phyloP scores from a whole-genome alignment of 2,797 vertebrate genomes.

The Decapterus maruadsi region DNA sequence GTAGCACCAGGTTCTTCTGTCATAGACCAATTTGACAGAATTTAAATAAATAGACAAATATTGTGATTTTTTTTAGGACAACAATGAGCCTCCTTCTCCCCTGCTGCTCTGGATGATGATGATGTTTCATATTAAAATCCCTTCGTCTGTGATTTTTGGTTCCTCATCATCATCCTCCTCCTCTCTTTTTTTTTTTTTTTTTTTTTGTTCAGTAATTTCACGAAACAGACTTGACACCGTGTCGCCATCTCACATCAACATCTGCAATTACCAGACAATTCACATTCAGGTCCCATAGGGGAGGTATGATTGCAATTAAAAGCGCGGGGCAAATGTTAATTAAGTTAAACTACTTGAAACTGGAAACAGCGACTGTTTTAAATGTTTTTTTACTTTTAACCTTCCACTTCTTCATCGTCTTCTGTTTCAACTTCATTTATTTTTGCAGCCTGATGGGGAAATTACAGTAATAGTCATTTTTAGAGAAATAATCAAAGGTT shows the following conservation, averaged over 20 bases:
- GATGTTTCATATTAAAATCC: slow-evolving; percentile 17
- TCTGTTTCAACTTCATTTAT: slow-evolving; percentile 31
- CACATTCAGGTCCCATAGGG: slow-evolving; percentile 92
- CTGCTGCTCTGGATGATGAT: no score
- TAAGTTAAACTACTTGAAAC: slow-evolving; percentile 97
- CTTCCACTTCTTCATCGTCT: slow-evolving; percentile 34
- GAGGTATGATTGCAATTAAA: slow-evolving; percentile 98
- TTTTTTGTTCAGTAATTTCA: slow-evolving; percentile 62
- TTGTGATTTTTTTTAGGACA: no score
- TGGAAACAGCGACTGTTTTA: slow-evolving; percentile 91
- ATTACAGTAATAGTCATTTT: slow-evolving; percentile 37
- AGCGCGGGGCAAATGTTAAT: slow-evolving; percentile 98
- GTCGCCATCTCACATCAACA: slow-evolving; percentile 96
- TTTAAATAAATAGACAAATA: no score
- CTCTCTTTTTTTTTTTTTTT: no score
- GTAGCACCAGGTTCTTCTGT: no score
- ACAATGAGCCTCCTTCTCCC: no score
- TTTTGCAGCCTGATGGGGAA: slow-evolving; percentile 16
- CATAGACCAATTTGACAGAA: no score
- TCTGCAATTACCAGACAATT: slow-evolving; percentile 94
- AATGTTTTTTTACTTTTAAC: slow-evolving; percentile 74
- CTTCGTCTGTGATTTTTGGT: slow-evolving; percentile 11
- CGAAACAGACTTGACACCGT: slow-evolving; percentile 82
- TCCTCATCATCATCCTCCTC: slow-evolving; percentile 29
- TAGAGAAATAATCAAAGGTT: slow-evolving; percentile 21